Evolutionary conservation across 53 echinoderm and acorn worm genomes (phyloP).

Genomic region (Arbacia lixula): DNA sequence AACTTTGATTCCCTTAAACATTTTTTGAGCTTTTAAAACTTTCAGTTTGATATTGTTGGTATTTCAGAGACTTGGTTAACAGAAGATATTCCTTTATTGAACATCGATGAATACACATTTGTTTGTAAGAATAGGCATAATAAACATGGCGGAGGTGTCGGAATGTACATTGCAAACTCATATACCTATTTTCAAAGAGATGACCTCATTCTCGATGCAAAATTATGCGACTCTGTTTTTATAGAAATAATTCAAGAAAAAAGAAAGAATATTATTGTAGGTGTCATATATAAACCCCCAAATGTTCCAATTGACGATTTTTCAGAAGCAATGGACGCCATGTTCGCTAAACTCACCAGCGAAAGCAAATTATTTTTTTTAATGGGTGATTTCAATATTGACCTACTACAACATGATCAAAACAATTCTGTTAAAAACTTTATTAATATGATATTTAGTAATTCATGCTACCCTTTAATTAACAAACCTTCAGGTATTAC

Average conservation of each 20-base stretch:
- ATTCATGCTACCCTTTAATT: background rate
- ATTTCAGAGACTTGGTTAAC: constrained; percentile 17
- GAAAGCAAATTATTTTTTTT: background rate
- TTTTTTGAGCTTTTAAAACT: background rate
- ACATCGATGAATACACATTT: background rate
- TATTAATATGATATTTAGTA: background rate
- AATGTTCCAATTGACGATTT: background rate
- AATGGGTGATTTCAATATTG: constrained; percentile 18
- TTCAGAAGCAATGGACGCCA: background rate
- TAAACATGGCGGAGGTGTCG: constrained; percentile 1
- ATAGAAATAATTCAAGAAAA: constrained; percentile 21
- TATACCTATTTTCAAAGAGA: constrained; percentile 6
- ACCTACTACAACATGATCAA: background rate
- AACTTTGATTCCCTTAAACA: constrained; percentile 5
- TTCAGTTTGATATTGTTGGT: constrained; percentile 5
- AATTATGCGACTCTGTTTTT: background rate
- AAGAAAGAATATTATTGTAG: constrained; percentile 13
- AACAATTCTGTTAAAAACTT: constrained; percentile 4
- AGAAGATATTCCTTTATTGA: background rate
- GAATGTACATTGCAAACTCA: constrained; percentile 22
- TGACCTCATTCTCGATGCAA: background rate
- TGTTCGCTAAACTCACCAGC: background rate
- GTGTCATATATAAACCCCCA: constrained; percentile 11
- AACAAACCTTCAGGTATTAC: constrained; percentile 12
- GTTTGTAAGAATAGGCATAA: background rate